A percentile compares a stretch with the other conserved stretches of the same genome.
Conservation (phyloP, 2,888 invertebrate genomes). For the Linnaemya tessellans region DNA sequence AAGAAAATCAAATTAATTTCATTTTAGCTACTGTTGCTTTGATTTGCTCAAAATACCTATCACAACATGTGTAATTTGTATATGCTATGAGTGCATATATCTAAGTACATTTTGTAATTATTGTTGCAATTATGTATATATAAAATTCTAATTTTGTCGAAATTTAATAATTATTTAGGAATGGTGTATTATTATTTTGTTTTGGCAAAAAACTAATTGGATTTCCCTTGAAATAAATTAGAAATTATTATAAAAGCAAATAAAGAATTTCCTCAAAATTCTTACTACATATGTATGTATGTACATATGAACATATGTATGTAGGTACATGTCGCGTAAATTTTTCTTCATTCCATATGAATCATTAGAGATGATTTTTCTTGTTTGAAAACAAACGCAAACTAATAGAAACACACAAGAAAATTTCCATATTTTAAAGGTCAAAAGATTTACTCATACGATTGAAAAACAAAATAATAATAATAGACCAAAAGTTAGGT, state of each 20-base stretch:
- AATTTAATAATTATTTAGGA: conserved; percentile 52
- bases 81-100: too few species aligned
- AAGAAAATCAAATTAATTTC: conserved; percentile 51
- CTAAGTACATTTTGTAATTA: background rate
- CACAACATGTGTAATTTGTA: background rate
- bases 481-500: too few species aligned
- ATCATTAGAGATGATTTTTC: conserved; percentile 14
- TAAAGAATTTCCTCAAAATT: conserved; percentile 7
- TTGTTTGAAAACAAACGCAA: background rate
- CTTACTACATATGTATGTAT: too few species aligned
- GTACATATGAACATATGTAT: too few species aligned
- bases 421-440: background rate
- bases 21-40: conserved; percentile 29
- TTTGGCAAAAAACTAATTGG: conserved; percentile 7
- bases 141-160: conserved; percentile 40
- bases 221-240: conserved; percentile 32
- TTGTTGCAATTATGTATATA: conserved; percentile 8
- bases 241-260: conserved; percentile 1
- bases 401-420: background rate
- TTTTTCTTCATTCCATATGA: conserved; percentile 20
- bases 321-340: conserved; percentile 32
- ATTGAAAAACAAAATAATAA: too few species aligned
- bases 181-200: conserved; percentile 30
- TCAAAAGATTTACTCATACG: background rate
- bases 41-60: conserved; percentile 39